Evolutionary conservation across 2,113 vertebrate genomes (phyloP), one percentile per base, ranked within the genome.

Genomic region (Hemichromis elongatus): DNA sequence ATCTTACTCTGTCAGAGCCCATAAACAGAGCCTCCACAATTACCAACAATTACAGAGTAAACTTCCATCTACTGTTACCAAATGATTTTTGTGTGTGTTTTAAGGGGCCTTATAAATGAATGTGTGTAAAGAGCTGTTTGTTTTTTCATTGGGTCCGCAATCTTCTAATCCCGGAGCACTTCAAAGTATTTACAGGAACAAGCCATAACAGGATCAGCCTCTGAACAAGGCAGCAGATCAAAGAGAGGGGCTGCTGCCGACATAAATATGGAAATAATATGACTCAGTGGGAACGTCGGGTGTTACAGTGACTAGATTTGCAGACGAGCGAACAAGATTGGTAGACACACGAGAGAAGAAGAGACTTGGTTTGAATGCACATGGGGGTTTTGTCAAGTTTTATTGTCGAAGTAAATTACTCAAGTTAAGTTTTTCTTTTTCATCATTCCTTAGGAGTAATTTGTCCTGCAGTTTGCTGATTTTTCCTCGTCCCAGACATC

Each of bases 31-130:
- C 83, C 94, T 90, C 80, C 90, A 70, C 93, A 93, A 94, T 94
- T 94, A 95, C 93, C 90, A 93, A 87, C 93, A 92, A 95, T 95
- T 94, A 94, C 88, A 91, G 90, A 90, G 91, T 94, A 94, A 95
- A 94, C 93, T 90, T 92, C 89, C 92, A 93, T 94, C 93, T 95
- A 91, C 88, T 87, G 93, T 95, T 95, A 94, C 94, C 85, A 90
- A 94, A 94, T 92, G 70, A 91, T 94, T 93, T 94, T 77, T 92
- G 59, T 89, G 37, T 90, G 68, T 79, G 73, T 90, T 92, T 88
- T 77, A 79, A 90, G 82, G 77, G 83, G 75, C 89, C 78, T 93
- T 89, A 92, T 89, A 89, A 92, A 95, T 91, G 91, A 92, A 87
- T 88, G 85, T 90, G 89, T 70, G 87, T 92, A 81, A 89, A 90